Base-by-base conservation (phyloP, 2,113 vertebrate species). In the Eurypyga helias region DNA sequence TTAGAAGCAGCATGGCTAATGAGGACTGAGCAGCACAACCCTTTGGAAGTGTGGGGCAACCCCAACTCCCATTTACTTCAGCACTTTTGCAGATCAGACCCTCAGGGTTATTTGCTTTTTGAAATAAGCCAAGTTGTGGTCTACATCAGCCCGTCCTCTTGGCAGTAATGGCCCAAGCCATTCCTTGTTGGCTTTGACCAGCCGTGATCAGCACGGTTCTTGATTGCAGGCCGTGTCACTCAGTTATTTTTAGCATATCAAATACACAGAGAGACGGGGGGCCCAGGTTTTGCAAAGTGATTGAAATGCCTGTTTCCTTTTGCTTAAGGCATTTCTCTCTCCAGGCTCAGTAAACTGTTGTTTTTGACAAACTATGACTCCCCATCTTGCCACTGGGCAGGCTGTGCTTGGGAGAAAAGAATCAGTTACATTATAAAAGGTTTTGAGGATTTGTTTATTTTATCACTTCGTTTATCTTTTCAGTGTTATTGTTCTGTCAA, bases 371-470 rank as follows among this genome's bases (percentile, higher is more conserved):
- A 55, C 46, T 84, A 20, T 1, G 1, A n/a, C 54, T 72, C 36
- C 54, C 41, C 17, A 33, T 88, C 65, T 57, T 78, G 29, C 65
- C 69, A 55, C 72, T n/a, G 66, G 48, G 62, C 49, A 85, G 82
- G 62, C 54, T 49, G 33, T 48, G 21, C 41, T 72, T 51, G 46
- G 25, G 41, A 90, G 41, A 87, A 93, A 90, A 80, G 24, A 91
- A 85, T 13, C 34, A 45, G 38, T 43, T 76, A 75, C 24, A 61
- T 82, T 91, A 64, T 49, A 83, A 94, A 88, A 90, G 17, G 17
- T 49, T 80, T 66, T 86, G 75, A 88, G 17, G 23, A 89, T 82
- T 89, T 92, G 75, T 89, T 72, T 94, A 52, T 93, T 94, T 94
- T 94, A 89, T 83, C 83, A 73, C 60, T 89, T 88, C 0, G 0